A percentile compares a stretch with the other conserved stretches of the same genome.
These are phyloP conservation scores for Apocheima hispidaria DNA, from an alignment of 2,888 invertebrate genomes.

Conservation along the genomic window DNA sequence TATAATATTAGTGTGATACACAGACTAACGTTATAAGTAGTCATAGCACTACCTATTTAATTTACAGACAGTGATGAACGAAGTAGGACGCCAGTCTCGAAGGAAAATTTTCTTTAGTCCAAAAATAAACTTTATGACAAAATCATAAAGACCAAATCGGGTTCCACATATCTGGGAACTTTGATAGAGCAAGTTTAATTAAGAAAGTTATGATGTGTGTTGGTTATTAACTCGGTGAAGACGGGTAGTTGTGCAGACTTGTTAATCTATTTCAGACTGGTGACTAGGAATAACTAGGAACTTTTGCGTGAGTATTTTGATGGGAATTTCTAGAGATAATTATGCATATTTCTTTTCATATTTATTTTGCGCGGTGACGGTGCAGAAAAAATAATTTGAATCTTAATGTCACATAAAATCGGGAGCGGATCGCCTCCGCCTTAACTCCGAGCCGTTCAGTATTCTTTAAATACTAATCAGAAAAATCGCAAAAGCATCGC, in stretches of 20 bases:
- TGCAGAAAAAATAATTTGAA: too few species aligned
- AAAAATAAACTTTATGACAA: conserved; percentile 36
- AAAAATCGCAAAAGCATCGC: too few species aligned
- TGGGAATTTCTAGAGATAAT: conserved; percentile 3
- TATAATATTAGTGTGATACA: neutral
- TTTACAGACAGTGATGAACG: conserved; percentile 44
- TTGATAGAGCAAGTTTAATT: conserved; percentile 49
- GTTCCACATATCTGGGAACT: conserved; percentile 32
- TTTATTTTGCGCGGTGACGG: too few species aligned
- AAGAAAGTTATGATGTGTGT: conserved; percentile 52
- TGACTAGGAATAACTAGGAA: conserved; percentile 18
- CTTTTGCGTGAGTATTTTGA: neutral
- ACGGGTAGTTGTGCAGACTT: conserved; percentile 36
- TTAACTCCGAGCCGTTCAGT: too few species aligned
- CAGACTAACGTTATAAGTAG: neutral
- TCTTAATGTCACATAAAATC: too few species aligned
- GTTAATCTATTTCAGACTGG: conserved; percentile 37
- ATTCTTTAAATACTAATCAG: too few species aligned
- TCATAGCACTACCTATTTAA: conserved; percentile 24
- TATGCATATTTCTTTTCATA: neutral
- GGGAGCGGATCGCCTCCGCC: too few species aligned
- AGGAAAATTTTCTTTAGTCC: conserved; percentile 45
- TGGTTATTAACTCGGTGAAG: conserved; percentile 42
- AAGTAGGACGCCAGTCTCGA: conserved; percentile 52
- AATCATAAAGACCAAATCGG: conserved; percentile 41